phyloP scores from a whole-genome alignment of 53 echinoderm and acorn worm species.

The Paracentrotus lividus region DNA sequence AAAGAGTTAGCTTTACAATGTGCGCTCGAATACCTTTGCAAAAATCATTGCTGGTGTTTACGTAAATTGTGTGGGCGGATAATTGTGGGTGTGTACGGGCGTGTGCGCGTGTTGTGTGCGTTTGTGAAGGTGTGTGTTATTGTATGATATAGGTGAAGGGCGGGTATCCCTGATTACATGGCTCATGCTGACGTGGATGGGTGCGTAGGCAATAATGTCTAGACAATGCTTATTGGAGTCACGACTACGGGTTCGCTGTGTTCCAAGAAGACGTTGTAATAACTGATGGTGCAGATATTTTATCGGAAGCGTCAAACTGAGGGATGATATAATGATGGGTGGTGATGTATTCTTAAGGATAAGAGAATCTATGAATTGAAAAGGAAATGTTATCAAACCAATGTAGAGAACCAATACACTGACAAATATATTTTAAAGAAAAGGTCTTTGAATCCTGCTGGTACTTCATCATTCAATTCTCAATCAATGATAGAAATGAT shows the following conservation, averaged over 20 bases:
- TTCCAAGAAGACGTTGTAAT: not conserved
- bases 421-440: too few relatives aligned
- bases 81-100: not conserved
- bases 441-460: too few relatives aligned
- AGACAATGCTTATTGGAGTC: conserved; percentile 7
- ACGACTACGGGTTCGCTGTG: not conserved
- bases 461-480: too few relatives aligned
- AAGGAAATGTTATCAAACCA: too few relatives aligned
- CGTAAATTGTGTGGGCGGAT: not conserved
- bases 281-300: not conserved
- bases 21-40: too few relatives aligned
- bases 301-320: not conserved
- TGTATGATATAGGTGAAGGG: not conserved
- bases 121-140: not conserved
- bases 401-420: too few relatives aligned
- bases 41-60: too few relatives aligned
- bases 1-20: too few relatives aligned
- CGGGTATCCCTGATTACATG: not conserved
- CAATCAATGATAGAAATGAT: too few relatives aligned
- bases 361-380: too few relatives aligned
- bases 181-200: not conserved
- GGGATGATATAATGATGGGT: not conserved
- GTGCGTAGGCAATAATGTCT: not conserved
- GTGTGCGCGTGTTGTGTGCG: not conserved
- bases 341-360: not conserved